These are phyloP conservation scores for Rhagonycha lutea DNA, from an alignment of 2,888 invertebrate species.

Conservation along the genomic window DNA sequence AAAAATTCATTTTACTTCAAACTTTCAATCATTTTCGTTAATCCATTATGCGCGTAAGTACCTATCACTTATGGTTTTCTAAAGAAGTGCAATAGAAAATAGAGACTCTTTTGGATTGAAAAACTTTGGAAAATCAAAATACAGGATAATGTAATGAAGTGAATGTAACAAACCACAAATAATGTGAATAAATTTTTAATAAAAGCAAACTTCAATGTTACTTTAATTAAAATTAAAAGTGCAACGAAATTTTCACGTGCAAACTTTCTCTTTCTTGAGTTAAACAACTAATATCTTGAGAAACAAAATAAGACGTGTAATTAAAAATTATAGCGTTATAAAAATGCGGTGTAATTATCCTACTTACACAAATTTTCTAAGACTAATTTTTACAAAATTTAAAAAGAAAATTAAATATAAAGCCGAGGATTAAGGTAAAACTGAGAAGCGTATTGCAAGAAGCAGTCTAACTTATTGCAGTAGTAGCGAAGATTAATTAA, in stretches of 20 bases:
- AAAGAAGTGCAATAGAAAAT: too few relatives aligned
- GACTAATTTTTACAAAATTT: not conserved
- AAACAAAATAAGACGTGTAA: not conserved
- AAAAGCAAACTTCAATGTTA: not conserved
- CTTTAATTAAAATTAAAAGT: not conserved
- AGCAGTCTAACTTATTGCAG: constrained; percentile 11
- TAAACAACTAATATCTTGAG: not conserved
- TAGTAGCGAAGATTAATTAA: constrained; percentile 15
- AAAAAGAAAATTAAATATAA: constrained; percentile 9
- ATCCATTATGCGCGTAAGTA: too few relatives aligned
- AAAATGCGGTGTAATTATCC: not conserved
- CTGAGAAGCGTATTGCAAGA: constrained; percentile 2
- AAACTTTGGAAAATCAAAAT: not conserved
- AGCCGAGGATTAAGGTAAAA: constrained; percentile 1
- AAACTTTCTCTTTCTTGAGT: not conserved
- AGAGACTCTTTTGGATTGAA: not conserved
- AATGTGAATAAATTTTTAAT: not conserved
- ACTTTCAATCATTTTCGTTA: too few relatives aligned
- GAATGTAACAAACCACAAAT: not conserved
- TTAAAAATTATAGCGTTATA: not conserved
- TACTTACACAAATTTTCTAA: not conserved
- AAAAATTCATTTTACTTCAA: too few relatives aligned
- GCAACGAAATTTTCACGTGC: not conserved
- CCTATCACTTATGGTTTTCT: too few relatives aligned
- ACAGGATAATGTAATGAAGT: not conserved